These are phyloP conservation scores for Pseudopleuronectes americanus DNA, from an alignment of 2,797 vertebrate species.

Conservation along the genomic window DNA sequence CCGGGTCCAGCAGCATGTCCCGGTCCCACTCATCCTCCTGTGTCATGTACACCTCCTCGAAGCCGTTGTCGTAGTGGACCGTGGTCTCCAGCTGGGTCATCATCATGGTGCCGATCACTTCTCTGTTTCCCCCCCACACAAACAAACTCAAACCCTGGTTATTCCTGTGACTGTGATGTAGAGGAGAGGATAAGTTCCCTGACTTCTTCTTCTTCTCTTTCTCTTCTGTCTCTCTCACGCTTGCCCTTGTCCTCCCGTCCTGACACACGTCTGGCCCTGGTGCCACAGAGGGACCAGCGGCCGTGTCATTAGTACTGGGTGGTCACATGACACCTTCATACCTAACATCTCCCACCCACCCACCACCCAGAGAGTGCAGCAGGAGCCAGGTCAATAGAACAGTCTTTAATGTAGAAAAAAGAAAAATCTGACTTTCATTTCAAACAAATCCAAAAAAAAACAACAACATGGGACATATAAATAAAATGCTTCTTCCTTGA, in stretches of 20 bases:
- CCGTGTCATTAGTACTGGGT: conserved; percentile 73
- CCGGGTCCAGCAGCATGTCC: conserved; percentile 96
- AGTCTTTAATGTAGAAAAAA: conserved; percentile 77
- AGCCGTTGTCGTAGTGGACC: conserved; percentile 90
- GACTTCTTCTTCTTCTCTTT: conserved; percentile 26
- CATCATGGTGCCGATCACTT: conserved; percentile 42
- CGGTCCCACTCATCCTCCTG: conserved; percentile 99
- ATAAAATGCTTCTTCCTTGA: conserved; percentile 69
- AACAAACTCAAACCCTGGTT: conserved; percentile 17
- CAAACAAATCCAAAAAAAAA: conserved; percentile 35
- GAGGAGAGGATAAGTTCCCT: conserved; percentile 10
- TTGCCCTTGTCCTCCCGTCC: conserved; percentile 73
- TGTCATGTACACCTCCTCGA: conserved; percentile 94
- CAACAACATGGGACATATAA: conserved; percentile 72
- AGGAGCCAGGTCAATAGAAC: conserved; percentile 44
- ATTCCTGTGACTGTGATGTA: conserved; percentile 27
- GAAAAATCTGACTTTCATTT: conserved; percentile 44
- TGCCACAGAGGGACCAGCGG: conserved; percentile 58
- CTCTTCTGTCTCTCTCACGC: conserved; percentile 39
- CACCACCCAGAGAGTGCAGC: neutral
- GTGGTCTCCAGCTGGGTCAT: conserved; percentile 91
- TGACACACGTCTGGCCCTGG: conserved; percentile 73
- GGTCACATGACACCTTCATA: conserved; percentile 76
- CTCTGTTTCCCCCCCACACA: conserved; percentile 12
- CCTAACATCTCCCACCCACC: conserved; percentile 20